phyloP scores from a whole-genome alignment of 2,113 vertebrate species.

The Alectura lathami region DNA sequence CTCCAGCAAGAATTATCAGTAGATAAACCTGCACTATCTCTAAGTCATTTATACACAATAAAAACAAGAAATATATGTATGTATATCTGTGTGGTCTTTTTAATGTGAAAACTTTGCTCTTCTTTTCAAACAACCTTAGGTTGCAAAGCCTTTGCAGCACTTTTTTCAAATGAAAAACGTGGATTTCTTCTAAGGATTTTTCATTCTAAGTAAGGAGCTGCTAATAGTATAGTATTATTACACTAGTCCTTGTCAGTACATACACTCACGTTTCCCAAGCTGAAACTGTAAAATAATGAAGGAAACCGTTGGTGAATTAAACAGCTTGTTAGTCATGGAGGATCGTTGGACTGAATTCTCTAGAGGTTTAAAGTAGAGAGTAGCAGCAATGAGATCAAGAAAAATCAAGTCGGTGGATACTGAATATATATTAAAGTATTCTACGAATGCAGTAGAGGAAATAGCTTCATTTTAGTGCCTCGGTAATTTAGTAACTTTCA shows the following conservation, averaged over 20 bases:
- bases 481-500: conserved; percentile 44
- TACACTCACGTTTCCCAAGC: conserved; percentile 33
- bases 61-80: not conserved
- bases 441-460: not conserved
- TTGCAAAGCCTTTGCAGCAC: not conserved
- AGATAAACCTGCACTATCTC: not conserved
- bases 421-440: conserved; percentile 61
- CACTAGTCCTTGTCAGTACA: conserved; percentile 20
- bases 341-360: conserved; percentile 54
- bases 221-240: not conserved
- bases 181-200: conserved; percentile 3
- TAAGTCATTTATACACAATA: not conserved
- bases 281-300: conserved; percentile 63
- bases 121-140: not conserved
- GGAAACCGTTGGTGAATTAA: conserved; percentile 67
- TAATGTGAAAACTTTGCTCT: not conserved
- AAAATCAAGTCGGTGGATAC: conserved; percentile 53
- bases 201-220: not conserved
- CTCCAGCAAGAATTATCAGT: conserved; percentile 35
- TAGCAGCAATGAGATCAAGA: conserved; percentile 53
- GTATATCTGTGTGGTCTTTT: not conserved
- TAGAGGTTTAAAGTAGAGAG: conserved; percentile 27
- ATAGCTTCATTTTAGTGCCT: conserved; percentile 50
- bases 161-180: not conserved
- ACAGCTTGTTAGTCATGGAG: conserved; percentile 67